phyloP scores from a whole-genome alignment of 2,888 invertebrate genomes.

The Tetranychus truncatus region DNA sequence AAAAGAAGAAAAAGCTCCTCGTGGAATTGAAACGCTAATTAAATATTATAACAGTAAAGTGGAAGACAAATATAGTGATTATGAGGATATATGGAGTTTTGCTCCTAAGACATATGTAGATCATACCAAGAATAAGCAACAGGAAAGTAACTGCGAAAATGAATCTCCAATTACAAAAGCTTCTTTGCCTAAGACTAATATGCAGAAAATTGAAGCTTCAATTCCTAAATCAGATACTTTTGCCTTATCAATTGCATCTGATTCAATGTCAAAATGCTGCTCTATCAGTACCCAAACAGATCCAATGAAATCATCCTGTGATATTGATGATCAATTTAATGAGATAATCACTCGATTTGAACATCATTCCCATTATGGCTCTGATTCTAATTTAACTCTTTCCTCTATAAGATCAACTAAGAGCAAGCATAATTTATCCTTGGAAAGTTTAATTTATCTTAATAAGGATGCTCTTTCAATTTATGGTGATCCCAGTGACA shows the following conservation, averaged over 20 bases:
- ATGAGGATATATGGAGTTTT: constrained; percentile 73
- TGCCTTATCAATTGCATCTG: background rate
- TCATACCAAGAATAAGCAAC: background rate
- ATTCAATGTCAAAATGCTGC: background rate
- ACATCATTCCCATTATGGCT: background rate
- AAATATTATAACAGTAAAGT: constrained; percentile 54
- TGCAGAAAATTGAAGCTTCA: background rate
- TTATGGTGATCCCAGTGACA: background rate
- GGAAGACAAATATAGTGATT: constrained; percentile 79
- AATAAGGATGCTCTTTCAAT: constrained; percentile 1
- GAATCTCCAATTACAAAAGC: background rate
- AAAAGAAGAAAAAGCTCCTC: constrained; percentile 10
- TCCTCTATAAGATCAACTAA: background rate
- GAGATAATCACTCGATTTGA: background rate
- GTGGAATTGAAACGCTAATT: constrained; percentile 3
- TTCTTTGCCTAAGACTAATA: background rate
- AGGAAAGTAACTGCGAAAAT: background rate
- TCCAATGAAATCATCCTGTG: background rate
- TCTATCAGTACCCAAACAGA: background rate
- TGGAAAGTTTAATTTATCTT: background rate
- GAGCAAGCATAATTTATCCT: background rate
- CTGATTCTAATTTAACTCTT: background rate
- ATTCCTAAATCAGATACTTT: background rate
- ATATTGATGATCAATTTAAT: background rate
- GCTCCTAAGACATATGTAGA: background rate